Conservation (phyloP, 2,888 invertebrate species). For the Trissolcus brochymenae region DNA sequence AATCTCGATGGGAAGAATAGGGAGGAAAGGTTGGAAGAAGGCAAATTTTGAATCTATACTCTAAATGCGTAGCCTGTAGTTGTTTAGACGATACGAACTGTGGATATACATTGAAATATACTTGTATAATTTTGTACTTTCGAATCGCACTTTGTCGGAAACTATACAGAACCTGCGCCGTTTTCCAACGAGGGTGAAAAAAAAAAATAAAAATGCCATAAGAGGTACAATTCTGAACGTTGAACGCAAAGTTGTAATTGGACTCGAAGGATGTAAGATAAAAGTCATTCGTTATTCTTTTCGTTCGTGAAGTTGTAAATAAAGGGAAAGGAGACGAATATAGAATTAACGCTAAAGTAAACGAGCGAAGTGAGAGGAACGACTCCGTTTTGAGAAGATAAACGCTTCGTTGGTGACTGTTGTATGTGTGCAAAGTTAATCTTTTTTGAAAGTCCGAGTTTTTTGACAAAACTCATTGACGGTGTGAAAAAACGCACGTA, state of each 20-base stretch:
- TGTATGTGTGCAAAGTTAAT: too few species aligned
- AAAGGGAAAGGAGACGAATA: too few species aligned
- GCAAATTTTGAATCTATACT: conserved; percentile 34
- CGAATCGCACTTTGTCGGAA: conserved; percentile 43
- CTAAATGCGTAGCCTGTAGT: conserved; percentile 35
- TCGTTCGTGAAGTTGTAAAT: too few species aligned
- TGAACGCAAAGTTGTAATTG: conserved; percentile 18
- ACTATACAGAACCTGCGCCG: conserved; percentile 38
- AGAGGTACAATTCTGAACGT: too few species aligned
- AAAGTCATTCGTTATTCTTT: background rate
- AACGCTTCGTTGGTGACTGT: too few species aligned
- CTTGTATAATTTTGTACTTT: conserved; percentile 56
- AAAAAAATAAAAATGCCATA: too few species aligned
- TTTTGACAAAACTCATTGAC: too few species aligned
- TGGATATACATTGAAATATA: conserved; percentile 47
- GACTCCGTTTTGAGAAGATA: too few species aligned
- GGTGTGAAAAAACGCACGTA: too few species aligned
- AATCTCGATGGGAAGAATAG: conserved; percentile 4
- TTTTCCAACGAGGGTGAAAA: conserved; percentile 31
- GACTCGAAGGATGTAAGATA: conserved; percentile 6
- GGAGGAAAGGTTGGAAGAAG: conserved; percentile 25
- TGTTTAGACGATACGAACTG: conserved; percentile 37
- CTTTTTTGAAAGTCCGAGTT: too few species aligned
- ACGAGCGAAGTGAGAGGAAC: too few species aligned
- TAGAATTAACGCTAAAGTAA: too few species aligned